A percentile compares a stretch with the other conserved stretches of the same genome.
Conservation (phyloP, 2,113 vertebrate genomes). For the Caracal caracal region DNA sequence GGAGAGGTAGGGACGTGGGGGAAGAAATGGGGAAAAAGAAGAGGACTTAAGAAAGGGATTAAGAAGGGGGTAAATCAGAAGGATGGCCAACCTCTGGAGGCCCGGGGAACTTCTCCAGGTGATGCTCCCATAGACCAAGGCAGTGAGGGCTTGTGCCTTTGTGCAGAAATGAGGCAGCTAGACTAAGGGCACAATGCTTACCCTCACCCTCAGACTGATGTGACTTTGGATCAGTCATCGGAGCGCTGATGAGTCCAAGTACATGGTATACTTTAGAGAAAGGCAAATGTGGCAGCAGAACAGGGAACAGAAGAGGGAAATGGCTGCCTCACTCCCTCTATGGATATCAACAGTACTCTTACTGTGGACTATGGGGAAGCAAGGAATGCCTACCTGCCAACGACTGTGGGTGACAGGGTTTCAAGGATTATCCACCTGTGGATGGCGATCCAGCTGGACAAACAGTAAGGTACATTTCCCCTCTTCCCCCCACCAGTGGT, state of each 20-base stretch:
- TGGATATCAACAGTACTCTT: background rate
- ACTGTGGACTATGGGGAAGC: background rate
- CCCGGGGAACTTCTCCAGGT: background rate
- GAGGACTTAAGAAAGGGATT: constrained; percentile 15
- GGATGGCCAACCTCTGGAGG: background rate
- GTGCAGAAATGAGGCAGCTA: background rate
- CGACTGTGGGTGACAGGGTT: background rate
- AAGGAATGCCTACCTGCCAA: constrained; percentile 23
- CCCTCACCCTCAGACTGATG: background rate
- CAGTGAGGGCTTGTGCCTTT: background rate
- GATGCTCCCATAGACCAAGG: background rate
- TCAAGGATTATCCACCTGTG: background rate
- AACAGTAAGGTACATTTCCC: constrained; percentile 53
- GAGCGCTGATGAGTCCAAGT: constrained; percentile 18
- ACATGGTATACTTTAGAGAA: background rate
- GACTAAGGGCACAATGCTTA: background rate
- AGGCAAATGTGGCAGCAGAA: background rate
- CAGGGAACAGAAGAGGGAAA: background rate
- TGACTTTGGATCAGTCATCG: constrained; percentile 11
- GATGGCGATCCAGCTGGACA: constrained; percentile 32
- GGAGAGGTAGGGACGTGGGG: background rate
- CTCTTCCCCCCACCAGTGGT: background rate
- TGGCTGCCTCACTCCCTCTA: background rate
- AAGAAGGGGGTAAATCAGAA: constrained; percentile 31
- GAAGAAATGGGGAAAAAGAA: constrained; percentile 28